Evolutionary conservation across 2,888 invertebrate species (phyloP).

Genomic region (Molanna angustata): DNA sequence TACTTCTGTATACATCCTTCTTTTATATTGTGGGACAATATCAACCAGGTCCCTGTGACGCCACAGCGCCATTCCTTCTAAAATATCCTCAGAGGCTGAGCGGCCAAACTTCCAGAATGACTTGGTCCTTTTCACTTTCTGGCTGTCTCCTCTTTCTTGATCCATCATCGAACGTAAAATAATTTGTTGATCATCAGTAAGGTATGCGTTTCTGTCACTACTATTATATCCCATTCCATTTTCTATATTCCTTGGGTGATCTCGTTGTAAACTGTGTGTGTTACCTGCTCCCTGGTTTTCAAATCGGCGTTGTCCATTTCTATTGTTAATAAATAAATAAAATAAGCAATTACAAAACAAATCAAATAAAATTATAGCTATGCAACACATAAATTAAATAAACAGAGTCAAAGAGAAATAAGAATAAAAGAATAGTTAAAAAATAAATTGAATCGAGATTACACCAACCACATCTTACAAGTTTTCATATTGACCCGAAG

Average conservation of each 20-base stretch:
- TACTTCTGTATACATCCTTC: conserved; percentile 43
- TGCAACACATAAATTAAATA: conserved; percentile 6
- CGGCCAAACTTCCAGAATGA: conserved; percentile 84
- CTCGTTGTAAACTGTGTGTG: conserved; percentile 37
- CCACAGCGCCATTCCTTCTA: conserved; percentile 87
- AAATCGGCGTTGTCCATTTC: conserved; percentile 35
- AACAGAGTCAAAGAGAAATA: conserved; percentile 32
- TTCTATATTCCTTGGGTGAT: conserved; percentile 20
- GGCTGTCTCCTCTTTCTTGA: conserved; percentile 60
- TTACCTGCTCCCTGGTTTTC: conserved; percentile 40
- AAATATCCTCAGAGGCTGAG: conserved; percentile 67
- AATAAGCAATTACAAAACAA: conserved; percentile 28
- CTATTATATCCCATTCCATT: conserved; percentile 36
- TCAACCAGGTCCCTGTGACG: conserved; percentile 81
- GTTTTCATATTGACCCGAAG: too few relatives aligned
- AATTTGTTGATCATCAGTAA: conserved; percentile 57
- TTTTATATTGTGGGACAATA: conserved; percentile 57
- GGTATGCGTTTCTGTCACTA: conserved; percentile 47
- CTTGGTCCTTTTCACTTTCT: conserved; percentile 75
- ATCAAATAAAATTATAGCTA: neutral
- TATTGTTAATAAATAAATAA: conserved; percentile 31
- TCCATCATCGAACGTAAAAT: conserved; percentile 49
- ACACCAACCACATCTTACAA: too few relatives aligned
- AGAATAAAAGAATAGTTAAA: too few relatives aligned
- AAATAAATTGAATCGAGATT: too few relatives aligned